Evolutionary conservation across 1,140 invertebrate species (phyloP), one percentile per base, ranked within the genome.

Genomic region (Maniola jurtina): DNA sequence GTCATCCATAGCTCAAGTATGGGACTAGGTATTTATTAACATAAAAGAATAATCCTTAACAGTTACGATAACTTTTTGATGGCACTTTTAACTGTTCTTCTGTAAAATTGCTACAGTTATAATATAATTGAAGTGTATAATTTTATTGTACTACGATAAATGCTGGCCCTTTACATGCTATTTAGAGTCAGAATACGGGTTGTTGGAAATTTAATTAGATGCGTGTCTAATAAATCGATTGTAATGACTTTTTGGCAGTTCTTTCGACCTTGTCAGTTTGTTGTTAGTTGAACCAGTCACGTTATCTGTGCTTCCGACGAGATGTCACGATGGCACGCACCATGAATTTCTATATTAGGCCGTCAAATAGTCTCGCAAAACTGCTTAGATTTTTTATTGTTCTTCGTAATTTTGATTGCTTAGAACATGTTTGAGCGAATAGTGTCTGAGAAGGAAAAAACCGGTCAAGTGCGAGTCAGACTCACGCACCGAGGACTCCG

Each of bases 321-420:
- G 76, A 78, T 80, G 76, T 78, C 72, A 64, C 61, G 68, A 56
- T 62, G 71, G 42, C 77, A 81, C 77, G 77, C 74, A 76, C 68
- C 64, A 36, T 36, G 50, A 72, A 70, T 68, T 67, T 72, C 68
- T 77, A 77, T 77, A 71, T 74, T 71, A 66, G n/a, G 59, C 59
- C 45, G 42, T 58, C 45, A 73, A 62, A 57, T 61, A 56, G 25
- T 16, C 54, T 52, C 45, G n/a, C 6, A 5, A 5, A 45, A 45
- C 6, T 11, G 40, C 52, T 55, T 16, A 55, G 25, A 55, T 55
- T 55, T 55, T 55, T 55, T 9, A 7, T n/a, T n/a, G n/a, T n/a
- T n/a, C n/a, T n/a, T n/a, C n/a, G n/a, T n/a, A n/a, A n/a, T n/a
- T n/a, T n/a, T 25, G 34, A 7, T 55, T 14, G 8, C 10, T 55